These are phyloP conservation scores for Micromussa lordhowensis DNA, from an alignment of 92 coral and sea anemone species.

Conservation along the genomic window DNA sequence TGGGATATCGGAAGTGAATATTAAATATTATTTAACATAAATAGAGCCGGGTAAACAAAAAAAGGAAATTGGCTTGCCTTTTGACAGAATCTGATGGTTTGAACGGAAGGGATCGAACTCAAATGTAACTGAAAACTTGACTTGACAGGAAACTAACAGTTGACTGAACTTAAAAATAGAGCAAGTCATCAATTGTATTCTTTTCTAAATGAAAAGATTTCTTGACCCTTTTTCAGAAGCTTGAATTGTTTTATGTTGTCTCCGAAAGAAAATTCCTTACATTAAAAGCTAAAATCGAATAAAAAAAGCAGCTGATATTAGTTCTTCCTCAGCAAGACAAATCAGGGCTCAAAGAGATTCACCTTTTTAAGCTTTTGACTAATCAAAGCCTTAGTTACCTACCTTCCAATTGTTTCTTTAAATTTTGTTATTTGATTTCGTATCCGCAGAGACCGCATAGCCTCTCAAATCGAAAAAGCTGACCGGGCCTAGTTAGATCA, in stretches of 20 bases:
- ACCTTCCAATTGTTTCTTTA: neutral
- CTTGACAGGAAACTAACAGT: neutral
- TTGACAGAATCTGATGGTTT: conserved; percentile 5
- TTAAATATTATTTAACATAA: neutral
- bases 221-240: neutral
- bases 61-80: conserved; percentile 28
- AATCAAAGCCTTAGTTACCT: neutral
- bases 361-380: neutral
- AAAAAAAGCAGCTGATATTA: neutral
- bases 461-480: neutral
- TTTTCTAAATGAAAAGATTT: neutral
- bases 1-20: conserved; percentile 35
- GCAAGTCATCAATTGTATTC: neutral
- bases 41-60: neutral
- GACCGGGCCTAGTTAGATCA: neutral
- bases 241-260: neutral
- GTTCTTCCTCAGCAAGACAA: neutral
- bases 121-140: neutral
- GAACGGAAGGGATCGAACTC: conserved; percentile 14
- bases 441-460: neutral
- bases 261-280: neutral
- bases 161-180: neutral
- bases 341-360: neutral
- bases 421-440: neutral
- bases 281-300: neutral